Base-by-base conservation (phyloP, 2,797 vertebrate species). In the Lophura swinhoii region DNA sequence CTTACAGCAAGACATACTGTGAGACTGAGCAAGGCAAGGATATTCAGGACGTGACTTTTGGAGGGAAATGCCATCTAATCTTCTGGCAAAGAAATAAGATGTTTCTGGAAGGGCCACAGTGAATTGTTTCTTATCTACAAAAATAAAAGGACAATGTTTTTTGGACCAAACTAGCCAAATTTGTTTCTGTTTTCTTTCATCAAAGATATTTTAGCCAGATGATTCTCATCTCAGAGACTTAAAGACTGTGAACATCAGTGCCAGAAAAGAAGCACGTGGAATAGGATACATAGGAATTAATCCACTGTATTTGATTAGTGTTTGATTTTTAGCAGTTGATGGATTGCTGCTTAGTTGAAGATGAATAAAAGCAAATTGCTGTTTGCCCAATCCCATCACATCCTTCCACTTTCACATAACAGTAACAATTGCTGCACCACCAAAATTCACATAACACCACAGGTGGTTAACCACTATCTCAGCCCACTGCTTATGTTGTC, bases 211-310 rank as follows among this genome's bases (percentile, higher is more conserved):
- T 72, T 17, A 78, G 10, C 9, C 9, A 63, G 49, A 11, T 12
- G 15, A 35, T n/a, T 18, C 9, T 62, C 23, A 26, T 13, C 31
- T 90, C 46, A 53, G 51, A 69, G 64, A 53, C 9, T 26, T 33
- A 68, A 55, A 26, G 9, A 14, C 29, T 53, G 8, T 18, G 31
- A 64, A 53, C 7, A 62, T 12, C 33, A 83, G 41, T 39, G 72
- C 22, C 66, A 59, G 80, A 49, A 67, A 86, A 46, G 29, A 13
- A 67, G 3, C 22, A 3, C 23, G 5, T 29, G 10, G 9, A 33
- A 20, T 5, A 1, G 9, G 12, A 26, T 37, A 41, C 0, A 0
- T 49, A 53, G 62, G 8, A 9, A 14, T 7, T 63, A n/a, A 63
- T 51, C 6, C 24, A 85, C 55, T 55, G 22, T 10, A 41, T 66